phyloP scores from a whole-genome alignment of 2,888 invertebrate genomes.

The Holacanthella duospinosa region DNA sequence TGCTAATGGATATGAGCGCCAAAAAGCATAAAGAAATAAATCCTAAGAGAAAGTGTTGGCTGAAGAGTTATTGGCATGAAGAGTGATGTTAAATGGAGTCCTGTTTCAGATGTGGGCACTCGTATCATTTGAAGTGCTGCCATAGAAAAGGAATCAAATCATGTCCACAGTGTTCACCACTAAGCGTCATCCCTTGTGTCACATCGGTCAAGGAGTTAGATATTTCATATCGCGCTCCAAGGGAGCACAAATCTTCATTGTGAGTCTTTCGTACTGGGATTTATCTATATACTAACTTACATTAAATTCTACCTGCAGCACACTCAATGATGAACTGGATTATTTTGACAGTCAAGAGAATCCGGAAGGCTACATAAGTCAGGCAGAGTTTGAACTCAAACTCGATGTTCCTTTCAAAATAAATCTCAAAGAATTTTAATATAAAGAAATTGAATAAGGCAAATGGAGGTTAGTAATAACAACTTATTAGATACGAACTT shows the following conservation, averaged over 20 bases:
- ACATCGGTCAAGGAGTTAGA: constrained; percentile 12
- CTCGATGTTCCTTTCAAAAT: constrained; percentile 34
- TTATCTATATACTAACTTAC: not conserved
- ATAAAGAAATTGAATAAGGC: not conserved
- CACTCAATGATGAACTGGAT: no score
- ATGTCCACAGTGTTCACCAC: constrained; percentile 9
- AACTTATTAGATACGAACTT: not conserved
- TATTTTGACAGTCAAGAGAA: no score
- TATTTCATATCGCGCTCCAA: constrained; percentile 25
- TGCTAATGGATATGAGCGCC: no score
- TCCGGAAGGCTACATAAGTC: constrained; percentile 24
- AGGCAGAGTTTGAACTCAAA: constrained; percentile 34
- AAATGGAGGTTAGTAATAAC: not conserved
- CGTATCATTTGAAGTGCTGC: constrained; percentile 37
- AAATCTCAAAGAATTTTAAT: constrained; percentile 22
- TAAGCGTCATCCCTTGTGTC: constrained; percentile 9
- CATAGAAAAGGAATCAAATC: constrained; percentile 11
- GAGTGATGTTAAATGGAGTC: no score
- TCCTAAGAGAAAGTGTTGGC: no score
- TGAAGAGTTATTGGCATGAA: no score
- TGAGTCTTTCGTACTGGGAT: constrained; percentile 10
- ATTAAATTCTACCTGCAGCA: not conserved
- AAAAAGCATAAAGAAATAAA: no score
- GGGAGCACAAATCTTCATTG: constrained; percentile 10
- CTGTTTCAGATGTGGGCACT: constrained; percentile 40